These are phyloP conservation scores for Tillus elongatus DNA, from an alignment of 2,888 invertebrate species.

Conservation along the genomic window DNA sequence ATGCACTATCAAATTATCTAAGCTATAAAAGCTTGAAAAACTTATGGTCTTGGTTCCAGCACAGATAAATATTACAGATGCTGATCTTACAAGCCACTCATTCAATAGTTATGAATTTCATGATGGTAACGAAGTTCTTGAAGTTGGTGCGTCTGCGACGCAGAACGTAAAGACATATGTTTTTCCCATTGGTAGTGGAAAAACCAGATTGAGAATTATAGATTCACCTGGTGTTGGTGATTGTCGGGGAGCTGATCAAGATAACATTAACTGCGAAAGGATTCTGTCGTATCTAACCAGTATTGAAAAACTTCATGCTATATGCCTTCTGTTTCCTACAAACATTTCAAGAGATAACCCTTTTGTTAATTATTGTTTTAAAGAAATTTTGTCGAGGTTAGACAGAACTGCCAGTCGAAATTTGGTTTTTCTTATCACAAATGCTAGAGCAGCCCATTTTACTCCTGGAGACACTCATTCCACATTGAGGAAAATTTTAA, in stretches of 20 bases:
- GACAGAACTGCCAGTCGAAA: slow-evolving; percentile 34
- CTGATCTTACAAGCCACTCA: too few species aligned
- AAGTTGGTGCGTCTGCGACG: slow-evolving; percentile 21
- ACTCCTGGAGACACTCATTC: slow-evolving; percentile 31
- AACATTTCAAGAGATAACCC: slow-evolving; percentile 29
- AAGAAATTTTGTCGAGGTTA: slow-evolving; percentile 32
- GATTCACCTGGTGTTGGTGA: slow-evolving; percentile 36
- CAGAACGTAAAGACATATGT: slow-evolving; percentile 22
- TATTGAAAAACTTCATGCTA: slow-evolving; percentile 31
- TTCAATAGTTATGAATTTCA: too few species aligned
- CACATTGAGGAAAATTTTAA: slow-evolving; percentile 24
- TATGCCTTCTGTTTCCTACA: slow-evolving; percentile 32
- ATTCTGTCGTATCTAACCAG: slow-evolving; percentile 30
- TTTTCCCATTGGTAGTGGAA: slow-evolving; percentile 17
- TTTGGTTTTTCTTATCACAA: slow-evolving; percentile 35
- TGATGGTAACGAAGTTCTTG: too few species aligned
- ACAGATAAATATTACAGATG: too few species aligned
- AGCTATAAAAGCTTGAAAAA: too few species aligned
- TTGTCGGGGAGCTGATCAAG: slow-evolving; percentile 25
- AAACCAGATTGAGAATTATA: slow-evolving; percentile 29
- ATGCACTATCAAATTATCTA: too few species aligned
- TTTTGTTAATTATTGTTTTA: slow-evolving; percentile 33
- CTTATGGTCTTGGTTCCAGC: too few species aligned
- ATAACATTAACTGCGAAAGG: slow-evolving; percentile 29
- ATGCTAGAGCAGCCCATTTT: slow-evolving; percentile 29